Evolutionary conservation across 2,797 vertebrate species (phyloP).

Genomic region (Cygnus olor): DNA sequence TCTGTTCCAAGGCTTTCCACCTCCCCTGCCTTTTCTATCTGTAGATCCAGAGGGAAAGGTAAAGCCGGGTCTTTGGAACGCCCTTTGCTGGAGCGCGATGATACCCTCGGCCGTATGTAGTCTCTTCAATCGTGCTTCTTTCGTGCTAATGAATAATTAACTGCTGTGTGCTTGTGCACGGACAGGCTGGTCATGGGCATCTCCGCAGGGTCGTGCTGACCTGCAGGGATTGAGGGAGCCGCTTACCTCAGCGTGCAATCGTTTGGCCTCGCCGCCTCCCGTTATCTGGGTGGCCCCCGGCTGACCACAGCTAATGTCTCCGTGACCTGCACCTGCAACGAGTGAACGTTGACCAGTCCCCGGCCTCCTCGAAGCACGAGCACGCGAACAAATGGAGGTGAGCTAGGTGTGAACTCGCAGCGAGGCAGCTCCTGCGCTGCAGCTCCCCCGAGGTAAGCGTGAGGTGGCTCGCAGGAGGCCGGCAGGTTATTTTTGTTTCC

Average conservation of each 20-base stretch:
- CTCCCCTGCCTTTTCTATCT: background rate
- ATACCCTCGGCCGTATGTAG: background rate
- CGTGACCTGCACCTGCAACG: background rate
- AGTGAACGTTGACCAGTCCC: accelerated
- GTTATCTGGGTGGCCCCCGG: constrained; percentile 40
- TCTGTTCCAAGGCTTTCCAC: background rate
- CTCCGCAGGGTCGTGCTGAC: constrained; percentile 52
- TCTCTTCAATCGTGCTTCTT: background rate
- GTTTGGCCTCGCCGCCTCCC: background rate
- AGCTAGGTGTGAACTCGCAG: constrained; percentile 3
- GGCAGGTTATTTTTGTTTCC: constrained; percentile 1
- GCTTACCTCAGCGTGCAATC: constrained; percentile 45
- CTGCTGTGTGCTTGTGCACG: background rate
- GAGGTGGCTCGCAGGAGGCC: background rate
- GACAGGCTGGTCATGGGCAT: background rate
- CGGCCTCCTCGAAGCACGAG: background rate
- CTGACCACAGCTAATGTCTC: constrained; percentile 31
- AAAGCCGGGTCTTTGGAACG: background rate
- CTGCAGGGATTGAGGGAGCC: background rate
- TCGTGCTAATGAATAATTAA: constrained; percentile 58
- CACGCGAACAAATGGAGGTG: background rate
- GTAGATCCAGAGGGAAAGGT: background rate
- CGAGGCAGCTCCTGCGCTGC: background rate
- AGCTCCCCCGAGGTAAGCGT: background rate
- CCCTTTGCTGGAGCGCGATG: accelerated